Percentiles rank a stretch among this genome's conserved stretches.
Evolutionary conservation across 1,140 invertebrate genomes (phyloP).

Genomic region (Macrosteles quadrilineatus): DNA sequence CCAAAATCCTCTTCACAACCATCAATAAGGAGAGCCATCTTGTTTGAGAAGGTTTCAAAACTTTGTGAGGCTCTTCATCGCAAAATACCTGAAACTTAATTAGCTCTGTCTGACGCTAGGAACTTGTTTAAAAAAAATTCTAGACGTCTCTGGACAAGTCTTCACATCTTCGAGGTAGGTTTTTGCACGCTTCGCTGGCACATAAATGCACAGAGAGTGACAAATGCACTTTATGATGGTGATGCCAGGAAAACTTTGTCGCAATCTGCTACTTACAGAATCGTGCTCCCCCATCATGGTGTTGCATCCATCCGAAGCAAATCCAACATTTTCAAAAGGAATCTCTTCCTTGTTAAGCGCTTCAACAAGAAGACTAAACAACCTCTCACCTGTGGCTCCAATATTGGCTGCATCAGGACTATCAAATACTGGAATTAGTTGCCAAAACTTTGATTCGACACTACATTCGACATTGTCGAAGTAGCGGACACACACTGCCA

Average conservation of each 20-base stretch:
- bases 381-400: constrained; percentile 42
- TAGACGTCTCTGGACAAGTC: constrained; percentile 43
- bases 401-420: constrained; percentile 33
- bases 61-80: neutral
- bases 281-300: constrained; percentile 48
- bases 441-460: constrained; percentile 45
- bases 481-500: constrained; percentile 41
- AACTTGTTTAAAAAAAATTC: constrained; percentile 43
- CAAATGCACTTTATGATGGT: constrained; percentile 49
- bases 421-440: constrained; percentile 45
- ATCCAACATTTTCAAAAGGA: constrained; percentile 47
- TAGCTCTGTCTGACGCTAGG: constrained; percentile 43
- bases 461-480: constrained; percentile 39
- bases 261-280: constrained; percentile 45
- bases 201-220: constrained; percentile 48
- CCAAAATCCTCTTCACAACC: constrained; percentile 29
- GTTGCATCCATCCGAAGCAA: constrained; percentile 48
- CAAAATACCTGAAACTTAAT: constrained; percentile 17
- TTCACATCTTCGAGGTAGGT: constrained; percentile 44
- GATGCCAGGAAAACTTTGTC: constrained; percentile 42
- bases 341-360: constrained; percentile 43
- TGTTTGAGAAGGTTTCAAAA: neutral
- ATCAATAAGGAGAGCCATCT: neutral
- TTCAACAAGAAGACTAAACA: constrained; percentile 41
- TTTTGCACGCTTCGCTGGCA: constrained; percentile 47